Conservation (phyloP, 1,140 invertebrate species). For the Whitmania pigra region DNA sequence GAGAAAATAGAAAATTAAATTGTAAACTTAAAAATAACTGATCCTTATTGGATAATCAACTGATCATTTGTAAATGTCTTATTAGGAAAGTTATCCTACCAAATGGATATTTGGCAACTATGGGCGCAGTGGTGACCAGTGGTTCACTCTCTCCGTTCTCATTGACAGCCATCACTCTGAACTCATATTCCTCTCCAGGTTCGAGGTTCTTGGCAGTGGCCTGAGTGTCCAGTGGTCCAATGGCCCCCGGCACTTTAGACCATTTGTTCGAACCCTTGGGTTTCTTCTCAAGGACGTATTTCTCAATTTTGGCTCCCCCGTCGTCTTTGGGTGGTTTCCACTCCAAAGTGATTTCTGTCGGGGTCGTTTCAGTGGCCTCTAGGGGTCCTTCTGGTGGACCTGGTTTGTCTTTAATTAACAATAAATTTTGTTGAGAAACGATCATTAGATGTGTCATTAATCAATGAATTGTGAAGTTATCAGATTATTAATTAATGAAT, state of each 20-base stretch:
- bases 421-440: background rate
- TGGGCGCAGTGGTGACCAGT: slow-evolving; percentile 68
- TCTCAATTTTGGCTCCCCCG: slow-evolving; percentile 83
- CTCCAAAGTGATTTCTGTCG: slow-evolving; percentile 80
- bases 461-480: too few species aligned
- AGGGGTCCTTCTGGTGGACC: slow-evolving; percentile 67
- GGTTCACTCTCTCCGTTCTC: slow-evolving; percentile 88
- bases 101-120: slow-evolving; percentile 86
- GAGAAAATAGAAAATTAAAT: too few species aligned
- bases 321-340: slow-evolving; percentile 80
- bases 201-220: slow-evolving; percentile 76
- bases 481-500: too few species aligned
- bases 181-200: slow-evolving; percentile 83
- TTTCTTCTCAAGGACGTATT: slow-evolving; percentile 85
- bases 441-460: too few species aligned
- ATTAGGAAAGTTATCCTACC: slow-evolving; percentile 42
- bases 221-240: slow-evolving; percentile 37
- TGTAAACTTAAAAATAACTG: background rate
- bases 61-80: background rate
- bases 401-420: slow-evolving; percentile 59
- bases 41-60: too few species aligned
- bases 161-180: slow-evolving; percentile 94
- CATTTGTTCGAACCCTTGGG: slow-evolving; percentile 54
- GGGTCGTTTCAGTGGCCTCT: slow-evolving; percentile 76
- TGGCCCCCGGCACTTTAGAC: slow-evolving; percentile 23